A percentile compares a stretch with the other conserved stretches of the same genome.
phyloP scores from a whole-genome alignment of 2,888 invertebrate species.

The Noctuana brunneofusca region DNA sequence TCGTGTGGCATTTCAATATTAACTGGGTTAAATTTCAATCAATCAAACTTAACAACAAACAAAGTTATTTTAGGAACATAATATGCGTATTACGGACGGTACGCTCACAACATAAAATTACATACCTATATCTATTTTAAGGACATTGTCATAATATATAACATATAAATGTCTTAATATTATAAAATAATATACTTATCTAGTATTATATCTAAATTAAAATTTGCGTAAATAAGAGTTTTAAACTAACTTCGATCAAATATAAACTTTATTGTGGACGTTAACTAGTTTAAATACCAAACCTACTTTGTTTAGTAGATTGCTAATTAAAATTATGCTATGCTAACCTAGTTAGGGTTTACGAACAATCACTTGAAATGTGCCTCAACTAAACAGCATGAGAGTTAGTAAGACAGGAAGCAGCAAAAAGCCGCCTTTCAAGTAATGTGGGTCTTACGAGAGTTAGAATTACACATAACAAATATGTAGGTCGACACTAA shows the following conservation, averaged over 20 bases:
- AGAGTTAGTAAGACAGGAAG: constrained; percentile 10
- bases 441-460: constrained; percentile 28
- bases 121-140: background rate
- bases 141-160: background rate
- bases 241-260: background rate
- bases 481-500: constrained; percentile 27
- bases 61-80: background rate
- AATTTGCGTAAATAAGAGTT: too few species aligned
- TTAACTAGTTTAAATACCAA: too few species aligned
- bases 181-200: too few species aligned
- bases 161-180: too few species aligned
- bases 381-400: constrained; percentile 1
- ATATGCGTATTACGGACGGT: background rate
- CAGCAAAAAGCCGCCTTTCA: constrained; percentile 18
- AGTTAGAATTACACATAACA: constrained; percentile 30
- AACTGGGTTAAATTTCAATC: background rate
- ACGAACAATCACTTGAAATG: background rate
- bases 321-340: background rate
- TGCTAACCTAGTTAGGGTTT: too few species aligned
- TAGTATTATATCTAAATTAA: too few species aligned
- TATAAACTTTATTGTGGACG: background rate
- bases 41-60: too few species aligned
- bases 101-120: background rate
- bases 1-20: too few species aligned
- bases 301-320: background rate